Evolutionary conservation across 2,113 vertebrate species (phyloP).

Genomic region (Erpornis zantholeuca): DNA sequence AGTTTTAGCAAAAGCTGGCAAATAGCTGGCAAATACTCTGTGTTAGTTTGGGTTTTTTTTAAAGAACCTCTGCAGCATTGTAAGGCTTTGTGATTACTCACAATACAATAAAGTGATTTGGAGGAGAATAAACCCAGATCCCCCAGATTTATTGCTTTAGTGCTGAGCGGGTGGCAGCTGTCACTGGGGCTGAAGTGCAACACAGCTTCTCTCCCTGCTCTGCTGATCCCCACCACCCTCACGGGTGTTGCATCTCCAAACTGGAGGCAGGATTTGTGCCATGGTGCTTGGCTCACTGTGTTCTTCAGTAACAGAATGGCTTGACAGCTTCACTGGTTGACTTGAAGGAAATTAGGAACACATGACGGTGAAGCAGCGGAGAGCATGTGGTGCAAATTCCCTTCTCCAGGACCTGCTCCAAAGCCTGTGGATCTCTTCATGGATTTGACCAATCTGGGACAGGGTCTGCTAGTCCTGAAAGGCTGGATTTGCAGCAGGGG

Average conservation of each 20-base stretch:
- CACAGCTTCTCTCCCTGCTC: neutral
- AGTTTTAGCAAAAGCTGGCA: slow-evolving; percentile 26
- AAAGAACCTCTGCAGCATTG: slow-evolving; percentile 21
- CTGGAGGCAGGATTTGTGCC: neutral
- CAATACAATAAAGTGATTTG: slow-evolving; percentile 48
- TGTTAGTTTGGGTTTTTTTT: neutral
- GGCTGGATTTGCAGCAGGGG: neutral
- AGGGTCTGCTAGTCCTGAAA: neutral
- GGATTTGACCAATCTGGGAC: neutral
- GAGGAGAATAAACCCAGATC: slow-evolving; percentile 20
- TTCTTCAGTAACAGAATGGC: neutral
- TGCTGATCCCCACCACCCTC: neutral
- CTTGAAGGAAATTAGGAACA: neutral
- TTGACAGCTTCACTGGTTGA: neutral
- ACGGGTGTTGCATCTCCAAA: neutral
- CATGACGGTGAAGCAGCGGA: neutral
- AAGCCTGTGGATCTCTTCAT: neutral
- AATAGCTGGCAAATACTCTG: slow-evolving; percentile 1
- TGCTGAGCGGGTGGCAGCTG: neutral
- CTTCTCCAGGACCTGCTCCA: neutral
- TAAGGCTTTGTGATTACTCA: slow-evolving; percentile 46
- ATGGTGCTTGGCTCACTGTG: neutral
- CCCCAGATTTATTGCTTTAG: neutral
- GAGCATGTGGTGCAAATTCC: neutral
- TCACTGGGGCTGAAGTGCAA: fast-evolving